phyloP scores from a whole-genome alignment of 2,888 invertebrate species.

The Macrosoma leucophasiata region DNA sequence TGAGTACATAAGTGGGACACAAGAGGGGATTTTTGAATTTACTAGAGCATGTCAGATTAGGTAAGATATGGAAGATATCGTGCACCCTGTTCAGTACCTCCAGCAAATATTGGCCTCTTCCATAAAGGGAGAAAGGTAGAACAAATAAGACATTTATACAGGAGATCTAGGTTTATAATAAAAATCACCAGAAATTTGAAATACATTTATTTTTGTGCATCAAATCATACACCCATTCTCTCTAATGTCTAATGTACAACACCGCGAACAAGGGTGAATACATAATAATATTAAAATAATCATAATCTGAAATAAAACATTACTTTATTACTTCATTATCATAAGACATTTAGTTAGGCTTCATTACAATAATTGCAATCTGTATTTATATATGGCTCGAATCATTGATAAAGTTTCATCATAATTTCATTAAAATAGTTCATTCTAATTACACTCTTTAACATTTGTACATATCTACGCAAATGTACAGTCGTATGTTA shows the following conservation, averaged over 20 bases:
- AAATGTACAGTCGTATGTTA: conserved; percentile 11
- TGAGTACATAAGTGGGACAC: no score
- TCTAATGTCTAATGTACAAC: conserved; percentile 61
- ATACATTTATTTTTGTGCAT: conserved; percentile 72
- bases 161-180: conserved; percentile 17
- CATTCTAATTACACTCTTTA: conserved; percentile 16
- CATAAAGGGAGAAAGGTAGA: no score
- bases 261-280: conserved; percentile 53
- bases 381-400: conserved; percentile 58
- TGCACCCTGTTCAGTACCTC: no score
- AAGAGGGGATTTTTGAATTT: no score
- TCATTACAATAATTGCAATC: conserved; percentile 41
- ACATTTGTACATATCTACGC: conserved; percentile 21
- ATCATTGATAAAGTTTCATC: conserved; percentile 44
- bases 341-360: conserved; percentile 73
- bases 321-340: conserved; percentile 44
- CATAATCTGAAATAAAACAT: conserved; percentile 42
- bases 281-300: conserved; percentile 33
- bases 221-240: conserved; percentile 55
- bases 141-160: no score
- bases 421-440: conserved; percentile 14
- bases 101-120: no score
- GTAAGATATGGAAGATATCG: no score
- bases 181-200: conserved; percentile 38
- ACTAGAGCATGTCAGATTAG: no score